These are phyloP conservation scores for Drosophila rellima DNA, from an alignment of 2,888 invertebrate species.

Conservation along the genomic window DNA sequence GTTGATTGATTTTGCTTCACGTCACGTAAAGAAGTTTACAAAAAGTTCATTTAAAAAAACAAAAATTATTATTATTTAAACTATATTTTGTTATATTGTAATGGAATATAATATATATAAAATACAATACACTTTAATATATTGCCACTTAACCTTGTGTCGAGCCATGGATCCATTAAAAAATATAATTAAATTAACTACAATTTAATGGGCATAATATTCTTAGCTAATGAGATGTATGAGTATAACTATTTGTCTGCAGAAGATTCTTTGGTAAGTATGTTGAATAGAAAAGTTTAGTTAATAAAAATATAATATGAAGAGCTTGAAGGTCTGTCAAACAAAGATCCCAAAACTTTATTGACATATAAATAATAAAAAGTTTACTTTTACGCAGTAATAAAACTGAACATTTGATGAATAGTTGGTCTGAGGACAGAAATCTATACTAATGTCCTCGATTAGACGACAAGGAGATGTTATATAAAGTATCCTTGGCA, in stretches of 20 bases:
- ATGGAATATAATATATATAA: no score
- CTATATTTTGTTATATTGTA: no score
- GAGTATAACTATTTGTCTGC: neutral
- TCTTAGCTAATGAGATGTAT: neutral
- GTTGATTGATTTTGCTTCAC: neutral
- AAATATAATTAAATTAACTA: no score
- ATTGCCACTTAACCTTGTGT: no score
- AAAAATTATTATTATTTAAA: no score
- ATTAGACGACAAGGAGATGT: neutral
- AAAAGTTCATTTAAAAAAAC: no score
- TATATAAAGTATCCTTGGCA: neutral
- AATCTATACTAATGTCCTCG: constrained; percentile 5
- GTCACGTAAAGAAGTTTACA: neutral
- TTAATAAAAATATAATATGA: neutral
- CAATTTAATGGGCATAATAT: no score
- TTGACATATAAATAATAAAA: neutral
- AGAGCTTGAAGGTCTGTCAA: no score
- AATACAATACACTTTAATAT: no score
- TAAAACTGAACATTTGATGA: constrained; percentile 4
- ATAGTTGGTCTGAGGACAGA: neutral
- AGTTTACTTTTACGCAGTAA: neutral
- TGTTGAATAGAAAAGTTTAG: neutral
- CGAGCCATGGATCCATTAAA: no score
- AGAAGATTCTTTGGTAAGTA: neutral
- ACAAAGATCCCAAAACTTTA: neutral